A percentile compares a stretch with the other conserved stretches of the same genome.
phyloP scores from a whole-genome alignment of 2,888 invertebrate species.

The Pilophorus perplexus region DNA sequence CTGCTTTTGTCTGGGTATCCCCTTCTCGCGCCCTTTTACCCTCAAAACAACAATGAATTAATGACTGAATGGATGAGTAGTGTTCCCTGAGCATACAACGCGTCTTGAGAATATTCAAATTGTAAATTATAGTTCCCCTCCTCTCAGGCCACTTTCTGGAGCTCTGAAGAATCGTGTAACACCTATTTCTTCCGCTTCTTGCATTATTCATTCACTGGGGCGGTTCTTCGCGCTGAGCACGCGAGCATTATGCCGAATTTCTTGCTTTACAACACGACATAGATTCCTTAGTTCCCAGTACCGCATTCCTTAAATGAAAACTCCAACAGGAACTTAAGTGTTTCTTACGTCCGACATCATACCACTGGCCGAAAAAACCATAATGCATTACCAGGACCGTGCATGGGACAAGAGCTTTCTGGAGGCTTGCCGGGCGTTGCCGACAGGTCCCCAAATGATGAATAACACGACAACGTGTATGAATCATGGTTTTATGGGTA shows the following conservation, averaged over 20 bases:
- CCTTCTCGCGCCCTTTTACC: slow-evolving; percentile 38
- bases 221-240: not conserved
- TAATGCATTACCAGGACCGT: too few relatives aligned
- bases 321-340: too few relatives aligned
- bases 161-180: slow-evolving; percentile 20
- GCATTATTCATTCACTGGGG: slow-evolving; percentile 29
- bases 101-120: slow-evolving; percentile 38
- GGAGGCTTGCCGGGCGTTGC: too few relatives aligned
- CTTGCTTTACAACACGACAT: not conserved
- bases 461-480: too few relatives aligned
- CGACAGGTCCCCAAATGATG: too few relatives aligned
- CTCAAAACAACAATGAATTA: slow-evolving; percentile 37
- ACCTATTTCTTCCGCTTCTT: slow-evolving; percentile 34
- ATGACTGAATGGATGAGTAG: slow-evolving; percentile 38
- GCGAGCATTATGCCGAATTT: not conserved
- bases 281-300: too few relatives aligned
- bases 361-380: too few relatives aligned
- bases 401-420: too few relatives aligned
- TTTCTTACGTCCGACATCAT: too few relatives aligned
- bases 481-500: too few relatives aligned
- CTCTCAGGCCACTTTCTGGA: slow-evolving; percentile 5
- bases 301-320: too few relatives aligned
- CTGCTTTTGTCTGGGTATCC: slow-evolving; percentile 33
- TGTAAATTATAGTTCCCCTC: slow-evolving; percentile 34
- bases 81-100: slow-evolving; percentile 39